These are phyloP conservation scores for Ichneumoninae sp. DNA, from an alignment of 2,888 invertebrate species.

Conservation along the genomic window DNA sequence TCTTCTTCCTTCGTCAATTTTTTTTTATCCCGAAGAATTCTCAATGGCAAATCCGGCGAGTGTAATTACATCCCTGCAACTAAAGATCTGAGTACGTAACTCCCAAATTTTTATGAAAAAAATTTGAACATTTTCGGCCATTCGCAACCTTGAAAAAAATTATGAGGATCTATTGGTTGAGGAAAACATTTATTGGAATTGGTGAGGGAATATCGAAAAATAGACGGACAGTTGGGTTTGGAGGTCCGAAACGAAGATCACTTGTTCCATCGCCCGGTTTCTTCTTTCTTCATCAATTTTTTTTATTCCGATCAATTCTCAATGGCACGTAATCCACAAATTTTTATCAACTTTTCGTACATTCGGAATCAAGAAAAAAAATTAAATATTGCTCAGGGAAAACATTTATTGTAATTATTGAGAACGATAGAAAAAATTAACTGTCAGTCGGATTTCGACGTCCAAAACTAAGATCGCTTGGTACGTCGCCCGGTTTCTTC, in stretches of 20 bases:
- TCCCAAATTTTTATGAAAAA: neutral
- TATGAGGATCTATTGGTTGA: too few species aligned
- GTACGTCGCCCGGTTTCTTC: neutral
- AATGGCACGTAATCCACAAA: neutral
- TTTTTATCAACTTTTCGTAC: too few species aligned
- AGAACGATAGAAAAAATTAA: too few species aligned
- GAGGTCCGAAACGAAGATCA: constrained; percentile 8
- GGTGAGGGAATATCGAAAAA: too few species aligned
- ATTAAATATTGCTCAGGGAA: too few species aligned
- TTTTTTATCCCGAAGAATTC: neutral
- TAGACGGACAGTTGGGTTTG: constrained; percentile 44
- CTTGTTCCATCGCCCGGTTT: neutral
- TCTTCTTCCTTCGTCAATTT: neutral
- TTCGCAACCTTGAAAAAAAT: neutral
- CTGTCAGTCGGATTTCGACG: constrained; percentile 29
- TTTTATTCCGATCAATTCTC: neutral
- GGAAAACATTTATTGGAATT: too few species aligned
- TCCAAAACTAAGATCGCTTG: neutral
- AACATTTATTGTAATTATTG: too few species aligned
- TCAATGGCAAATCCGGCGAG: neutral
- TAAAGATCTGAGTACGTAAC: constrained; percentile 3
- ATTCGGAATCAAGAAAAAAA: too few species aligned
- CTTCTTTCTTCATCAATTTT: neutral
- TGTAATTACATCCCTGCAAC: neutral
- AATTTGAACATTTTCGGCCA: neutral